Evolutionary conservation across 2,113 vertebrate species (phyloP), one percentile per base, ranked within the genome.

Genomic region (Pedetes capensis): DNA sequence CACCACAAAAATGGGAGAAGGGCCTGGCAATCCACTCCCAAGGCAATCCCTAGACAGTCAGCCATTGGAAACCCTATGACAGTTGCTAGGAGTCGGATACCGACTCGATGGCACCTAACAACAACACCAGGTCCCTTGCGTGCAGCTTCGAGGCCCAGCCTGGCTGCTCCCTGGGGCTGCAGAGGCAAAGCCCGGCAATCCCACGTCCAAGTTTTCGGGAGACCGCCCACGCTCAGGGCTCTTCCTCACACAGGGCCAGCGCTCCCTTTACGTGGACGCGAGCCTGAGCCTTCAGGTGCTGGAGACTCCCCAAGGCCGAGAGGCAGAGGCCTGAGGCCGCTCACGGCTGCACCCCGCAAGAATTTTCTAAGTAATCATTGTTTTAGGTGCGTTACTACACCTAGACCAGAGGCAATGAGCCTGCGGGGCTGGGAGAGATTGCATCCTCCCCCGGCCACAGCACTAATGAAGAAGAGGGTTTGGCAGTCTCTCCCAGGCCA

Each of bases 181-280:
- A 47, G 53, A 29, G 8, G 4, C n/a, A 17, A n/a, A 44, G 3
- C 5, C 9, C 8, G 8, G 57, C n/a, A 20, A 0, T 2, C 1
- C 0, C 7, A 69, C 0, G 2, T 9, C 23, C 23, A 0, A 1
- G 1, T 2, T 20, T 32, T 18, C 1, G 16, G 6, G 1, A 1
- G 7, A 2, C 8, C 6, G 11, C 29, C 16, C 8, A 0, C 37
- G 4, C 16, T 23, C 44, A 3, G 53, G 42, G 7, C 25, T 0
- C 32, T 7, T 71, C 42, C 23, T n/a, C 8, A 9, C 8, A 0
- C 8, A 0, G 39, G 10, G 6, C 7, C 1, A 25, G 39, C 8
- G 5, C 2, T 37, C 37, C 25, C 27, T 34, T 34, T 20, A 20
- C 13, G 27, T 5, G 5, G 42, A 16, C 0, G 0, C 4, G 25